phyloP scores from a whole-genome alignment of 2,113 vertebrate species.

The Neodon shergylaensis region DNA sequence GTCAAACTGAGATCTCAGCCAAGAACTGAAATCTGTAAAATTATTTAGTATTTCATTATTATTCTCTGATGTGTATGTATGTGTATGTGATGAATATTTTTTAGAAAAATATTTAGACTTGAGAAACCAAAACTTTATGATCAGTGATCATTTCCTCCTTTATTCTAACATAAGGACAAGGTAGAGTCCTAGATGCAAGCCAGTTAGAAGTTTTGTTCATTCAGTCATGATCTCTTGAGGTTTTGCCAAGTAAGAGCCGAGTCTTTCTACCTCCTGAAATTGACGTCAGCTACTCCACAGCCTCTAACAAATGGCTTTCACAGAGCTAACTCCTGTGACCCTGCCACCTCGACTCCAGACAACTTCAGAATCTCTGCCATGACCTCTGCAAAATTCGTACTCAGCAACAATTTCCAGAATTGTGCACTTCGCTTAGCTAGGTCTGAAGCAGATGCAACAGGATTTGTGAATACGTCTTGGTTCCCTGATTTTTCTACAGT shows the following conservation, averaged over 20 bases:
- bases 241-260: conserved; percentile 26
- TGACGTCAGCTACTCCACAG: conserved; percentile 24
- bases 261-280: conserved; percentile 45
- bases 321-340: not conserved
- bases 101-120: not conserved
- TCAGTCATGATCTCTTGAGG: not conserved
- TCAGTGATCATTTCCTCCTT: not conserved
- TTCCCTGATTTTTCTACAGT: conserved; percentile 43
- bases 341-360: not conserved
- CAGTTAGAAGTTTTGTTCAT: conserved; percentile 33
- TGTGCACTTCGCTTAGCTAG: conserved; percentile 38
- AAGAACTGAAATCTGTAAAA: not conserved
- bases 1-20: not conserved
- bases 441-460: conserved; percentile 33
- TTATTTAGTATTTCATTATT: not conserved
- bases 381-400: not conserved
- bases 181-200: not conserved
- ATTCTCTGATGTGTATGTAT: not conserved
- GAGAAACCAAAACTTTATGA: not conserved
- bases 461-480: conserved; percentile 41
- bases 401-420: conserved; percentile 67
- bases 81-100: not conserved
- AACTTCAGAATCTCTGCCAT: conserved; percentile 20
- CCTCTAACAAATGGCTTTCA: not conserved
- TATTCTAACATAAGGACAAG: not conserved